Conservation (phyloP, 1,140 invertebrate genomes). For the Bombus sibiricus region DNA sequence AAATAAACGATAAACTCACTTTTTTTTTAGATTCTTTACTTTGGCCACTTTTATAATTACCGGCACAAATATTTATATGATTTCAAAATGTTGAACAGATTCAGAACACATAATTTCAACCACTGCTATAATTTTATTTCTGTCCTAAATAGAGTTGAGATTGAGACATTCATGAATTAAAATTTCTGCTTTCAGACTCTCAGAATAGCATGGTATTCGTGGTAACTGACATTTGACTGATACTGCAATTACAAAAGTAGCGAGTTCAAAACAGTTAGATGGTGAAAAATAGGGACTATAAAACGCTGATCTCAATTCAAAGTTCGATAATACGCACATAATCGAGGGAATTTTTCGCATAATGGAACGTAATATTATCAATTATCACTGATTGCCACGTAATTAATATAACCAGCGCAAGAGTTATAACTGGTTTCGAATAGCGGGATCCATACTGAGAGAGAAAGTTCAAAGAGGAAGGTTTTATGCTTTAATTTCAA, state of each 20-base stretch:
- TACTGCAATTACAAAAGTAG: not conserved
- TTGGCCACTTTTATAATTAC: too few relatives aligned
- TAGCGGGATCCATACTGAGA: not conserved
- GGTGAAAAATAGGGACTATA: not conserved
- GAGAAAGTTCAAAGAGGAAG: not conserved
- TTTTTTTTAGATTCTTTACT: too few relatives aligned
- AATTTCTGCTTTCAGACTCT: not conserved
- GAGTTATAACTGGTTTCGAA: not conserved
- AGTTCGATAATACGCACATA: conserved; percentile 1
- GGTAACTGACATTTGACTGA: conserved; percentile 33
- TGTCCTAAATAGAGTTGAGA: not conserved
- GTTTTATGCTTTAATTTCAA: not conserved
- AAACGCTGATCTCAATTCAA: not conserved
- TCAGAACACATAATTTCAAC: not conserved
- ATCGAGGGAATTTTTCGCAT: not conserved
- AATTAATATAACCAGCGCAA: conserved; percentile 7
- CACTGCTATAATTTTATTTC: not conserved
- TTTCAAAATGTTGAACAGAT: too few relatives aligned
- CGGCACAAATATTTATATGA: too few relatives aligned
- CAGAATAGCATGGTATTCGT: not conserved
- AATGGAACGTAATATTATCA: conserved; percentile 1
- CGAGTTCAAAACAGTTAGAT: not conserved
- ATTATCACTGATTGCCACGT: not conserved
- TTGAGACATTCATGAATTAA: not conserved
- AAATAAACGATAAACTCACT: too few relatives aligned